Evolutionary conservation across 2,797 vertebrate genomes (phyloP).

Genomic region (Pseudochirops corinnae): DNA sequence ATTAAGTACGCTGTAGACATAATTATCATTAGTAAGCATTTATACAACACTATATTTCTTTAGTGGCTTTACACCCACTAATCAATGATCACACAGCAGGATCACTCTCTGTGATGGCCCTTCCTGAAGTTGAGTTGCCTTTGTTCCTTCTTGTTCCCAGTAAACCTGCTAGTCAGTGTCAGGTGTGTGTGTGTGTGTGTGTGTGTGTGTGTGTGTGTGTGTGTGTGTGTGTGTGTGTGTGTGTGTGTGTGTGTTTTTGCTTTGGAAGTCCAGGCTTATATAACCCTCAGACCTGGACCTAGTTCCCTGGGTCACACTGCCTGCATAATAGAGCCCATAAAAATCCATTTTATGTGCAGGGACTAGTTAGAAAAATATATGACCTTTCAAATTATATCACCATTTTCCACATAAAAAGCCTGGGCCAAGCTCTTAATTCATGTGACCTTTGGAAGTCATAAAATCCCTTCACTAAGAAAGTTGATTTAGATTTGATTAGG

Average conservation of each 20-base stretch:
- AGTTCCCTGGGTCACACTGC: slow-evolving; percentile 40
- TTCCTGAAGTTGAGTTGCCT: slow-evolving; percentile 7
- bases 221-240: not conserved
- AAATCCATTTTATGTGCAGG: slow-evolving; percentile 71
- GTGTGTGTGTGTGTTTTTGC: no score
- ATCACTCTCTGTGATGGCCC: not conserved
- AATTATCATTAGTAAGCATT: slow-evolving; percentile 30
- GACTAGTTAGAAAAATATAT: slow-evolving; percentile 77
- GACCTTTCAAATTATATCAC: slow-evolving; percentile 76
- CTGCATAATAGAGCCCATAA: slow-evolving; percentile 64
- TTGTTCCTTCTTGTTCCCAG: slow-evolving; percentile 39
- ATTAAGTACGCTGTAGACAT: slow-evolving; percentile 8
- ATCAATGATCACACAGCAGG: not conserved
- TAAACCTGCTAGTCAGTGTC: not conserved
- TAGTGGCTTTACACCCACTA: slow-evolving; percentile 23
- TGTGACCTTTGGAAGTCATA: slow-evolving; percentile 76
- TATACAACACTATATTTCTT: slow-evolving; percentile 14
- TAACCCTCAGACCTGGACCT: slow-evolving; percentile 54
- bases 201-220: not conserved
- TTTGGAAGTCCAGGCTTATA: slow-evolving; percentile 49
- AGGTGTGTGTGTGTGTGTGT: not conserved
- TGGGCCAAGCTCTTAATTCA: slow-evolving; percentile 72
- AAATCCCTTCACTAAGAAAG: slow-evolving; percentile 75
- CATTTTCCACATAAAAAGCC: slow-evolving; percentile 72
- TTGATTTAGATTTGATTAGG: slow-evolving; percentile 69